phyloP scores from a whole-genome alignment of 2,797 vertebrate genomes.

The Percopsis omiscomaycus region DNA sequence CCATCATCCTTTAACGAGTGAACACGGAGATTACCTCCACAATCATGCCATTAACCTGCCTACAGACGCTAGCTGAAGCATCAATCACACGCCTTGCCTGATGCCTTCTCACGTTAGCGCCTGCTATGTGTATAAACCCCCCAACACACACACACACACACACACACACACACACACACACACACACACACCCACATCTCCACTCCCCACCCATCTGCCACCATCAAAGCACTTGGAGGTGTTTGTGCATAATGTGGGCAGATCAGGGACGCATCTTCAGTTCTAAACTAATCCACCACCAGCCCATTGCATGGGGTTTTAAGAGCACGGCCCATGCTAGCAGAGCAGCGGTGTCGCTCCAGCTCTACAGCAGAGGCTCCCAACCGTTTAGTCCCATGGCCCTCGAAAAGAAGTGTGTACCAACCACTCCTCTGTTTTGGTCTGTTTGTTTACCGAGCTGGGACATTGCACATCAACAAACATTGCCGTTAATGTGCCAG shows the following conservation, averaged over 20 bases:
- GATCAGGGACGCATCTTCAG: conserved; percentile 56
- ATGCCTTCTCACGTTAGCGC: conserved; percentile 53
- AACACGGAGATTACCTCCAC: conserved; percentile 77
- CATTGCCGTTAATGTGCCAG: too few relatives aligned
- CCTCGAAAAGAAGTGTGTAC: too few relatives aligned
- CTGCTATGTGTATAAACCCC: conserved; percentile 34
- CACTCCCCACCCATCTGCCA: conserved; percentile 19
- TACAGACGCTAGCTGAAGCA: conserved; percentile 63
- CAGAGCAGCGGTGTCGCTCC: background rate
- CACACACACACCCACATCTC: background rate
- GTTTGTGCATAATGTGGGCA: conserved; percentile 54
- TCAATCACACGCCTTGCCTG: conserved; percentile 68
- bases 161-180: background rate
- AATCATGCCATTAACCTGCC: conserved; percentile 79
- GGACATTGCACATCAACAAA: too few relatives aligned
- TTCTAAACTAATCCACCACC: conserved; percentile 46
- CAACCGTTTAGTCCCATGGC: too few relatives aligned
- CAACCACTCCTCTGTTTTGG: too few relatives aligned
- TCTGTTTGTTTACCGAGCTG: too few relatives aligned
- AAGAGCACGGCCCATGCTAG: conserved; percentile 14
- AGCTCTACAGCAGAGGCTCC: too few relatives aligned
- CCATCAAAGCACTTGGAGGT: conserved; percentile 53
- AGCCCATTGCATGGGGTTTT: conserved; percentile 32
- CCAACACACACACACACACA: background rate
- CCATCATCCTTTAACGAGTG: conserved; percentile 78